Percentiles rank a stretch among this genome's conserved stretches.
Evolutionary conservation across 2,888 invertebrate species (phyloP).

Genomic region (Perdita meconis): DNA sequence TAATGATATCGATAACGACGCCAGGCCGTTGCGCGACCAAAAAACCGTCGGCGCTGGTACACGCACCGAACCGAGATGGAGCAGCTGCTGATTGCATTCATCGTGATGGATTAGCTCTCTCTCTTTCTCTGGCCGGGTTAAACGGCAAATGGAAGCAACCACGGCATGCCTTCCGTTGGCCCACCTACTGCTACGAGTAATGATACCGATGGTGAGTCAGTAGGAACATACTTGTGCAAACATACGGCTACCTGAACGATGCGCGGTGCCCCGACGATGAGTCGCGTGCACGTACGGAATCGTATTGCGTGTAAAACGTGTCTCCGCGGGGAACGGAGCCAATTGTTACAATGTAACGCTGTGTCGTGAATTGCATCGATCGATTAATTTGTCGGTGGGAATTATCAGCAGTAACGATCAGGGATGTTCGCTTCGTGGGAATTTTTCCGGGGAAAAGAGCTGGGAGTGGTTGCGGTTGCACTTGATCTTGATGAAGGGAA

Average conservation of each 20-base stretch:
- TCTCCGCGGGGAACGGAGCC: background rate
- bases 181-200: slow-evolving; percentile 69
- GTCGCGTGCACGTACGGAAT: slow-evolving; percentile 27
- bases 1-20: slow-evolving; percentile 75
- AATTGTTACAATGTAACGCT: slow-evolving; percentile 6
- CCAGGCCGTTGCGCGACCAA: slow-evolving; percentile 40
- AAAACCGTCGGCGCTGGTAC: slow-evolving; percentile 52
- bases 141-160: slow-evolving; percentile 57
- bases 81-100: slow-evolving; percentile 69
- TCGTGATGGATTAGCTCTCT: slow-evolving; percentile 67
- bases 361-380: background rate
- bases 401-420: background rate
- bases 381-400: slow-evolving; percentile 3
- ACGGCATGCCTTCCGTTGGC: slow-evolving; percentile 49
- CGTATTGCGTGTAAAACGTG: slow-evolving; percentile 2
- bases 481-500: no score
- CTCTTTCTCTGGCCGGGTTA: slow-evolving; percentile 53
- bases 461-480: no score
- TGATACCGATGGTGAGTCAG: slow-evolving; percentile 62
- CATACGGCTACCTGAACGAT: slow-evolving; percentile 27
- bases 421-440: no score
- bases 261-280: slow-evolving; percentile 5
- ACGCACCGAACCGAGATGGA: slow-evolving; percentile 30
- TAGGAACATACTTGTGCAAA: slow-evolving; percentile 51
- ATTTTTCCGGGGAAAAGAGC: no score